Conservation (phyloP, 1,140 invertebrate genomes). For the Trichonephila clavata region DNA sequence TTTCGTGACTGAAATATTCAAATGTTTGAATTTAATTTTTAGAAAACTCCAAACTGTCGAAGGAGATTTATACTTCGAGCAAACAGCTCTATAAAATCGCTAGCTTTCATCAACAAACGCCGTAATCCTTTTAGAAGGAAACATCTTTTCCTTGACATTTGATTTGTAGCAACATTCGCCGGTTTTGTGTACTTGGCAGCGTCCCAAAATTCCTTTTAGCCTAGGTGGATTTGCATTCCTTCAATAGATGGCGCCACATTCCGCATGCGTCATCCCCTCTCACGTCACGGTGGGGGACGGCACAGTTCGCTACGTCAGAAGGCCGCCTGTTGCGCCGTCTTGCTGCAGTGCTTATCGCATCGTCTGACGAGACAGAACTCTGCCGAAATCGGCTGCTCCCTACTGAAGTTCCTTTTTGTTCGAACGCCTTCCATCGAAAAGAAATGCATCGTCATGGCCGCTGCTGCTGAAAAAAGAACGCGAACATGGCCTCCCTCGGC, state of each 20-base stretch:
- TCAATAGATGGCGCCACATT: constrained; percentile 31
- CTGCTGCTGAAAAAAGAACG: background rate
- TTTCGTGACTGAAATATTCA: background rate
- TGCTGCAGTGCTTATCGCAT: constrained; percentile 42
- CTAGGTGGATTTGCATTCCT: background rate
- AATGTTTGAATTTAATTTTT: no score
- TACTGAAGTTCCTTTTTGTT: constrained; percentile 5
- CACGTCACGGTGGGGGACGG: background rate
- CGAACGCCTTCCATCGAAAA: background rate
- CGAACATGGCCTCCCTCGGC: constrained; percentile 25
- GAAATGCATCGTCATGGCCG: background rate
- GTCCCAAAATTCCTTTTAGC: background rate
- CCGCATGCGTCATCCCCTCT: background rate
- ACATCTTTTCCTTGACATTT: constrained; percentile 31
- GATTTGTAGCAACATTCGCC: constrained; percentile 19
- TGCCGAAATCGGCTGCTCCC: constrained; percentile 17
- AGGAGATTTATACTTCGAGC: background rate
- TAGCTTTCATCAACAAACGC: background rate
- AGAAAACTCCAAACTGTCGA: background rate
- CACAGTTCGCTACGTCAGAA: constrained; percentile 34
- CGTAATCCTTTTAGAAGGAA: background rate
- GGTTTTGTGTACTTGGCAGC: constrained; percentile 18
- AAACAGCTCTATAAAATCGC: background rate
- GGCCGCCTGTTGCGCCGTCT: constrained; percentile 58
- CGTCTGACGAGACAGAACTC: background rate